Percentiles rank a stretch among this genome's conserved stretches.
Conservation (phyloP, 2,113 vertebrate genomes). For the Aptenodytes patagonicus region DNA sequence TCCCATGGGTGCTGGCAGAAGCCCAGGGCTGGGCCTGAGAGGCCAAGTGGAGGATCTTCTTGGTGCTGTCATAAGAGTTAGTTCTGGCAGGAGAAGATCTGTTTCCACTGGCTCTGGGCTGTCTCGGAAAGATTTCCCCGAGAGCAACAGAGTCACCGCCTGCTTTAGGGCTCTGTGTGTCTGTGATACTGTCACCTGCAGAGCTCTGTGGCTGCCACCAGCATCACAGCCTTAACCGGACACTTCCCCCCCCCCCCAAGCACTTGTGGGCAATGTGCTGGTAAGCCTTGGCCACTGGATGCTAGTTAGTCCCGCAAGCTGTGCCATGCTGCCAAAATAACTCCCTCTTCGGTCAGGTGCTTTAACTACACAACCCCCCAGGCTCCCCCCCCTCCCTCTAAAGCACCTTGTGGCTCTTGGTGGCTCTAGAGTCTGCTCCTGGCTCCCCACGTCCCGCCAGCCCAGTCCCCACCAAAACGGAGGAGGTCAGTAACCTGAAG, state of each 20-base stretch:
- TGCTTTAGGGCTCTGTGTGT: background rate
- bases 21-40: background rate
- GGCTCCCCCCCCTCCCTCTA: background rate
- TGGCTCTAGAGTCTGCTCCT: constrained; percentile 73
- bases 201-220: background rate
- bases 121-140: background rate
- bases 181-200: background rate
- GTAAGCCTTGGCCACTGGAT: background rate
- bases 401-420: background rate
- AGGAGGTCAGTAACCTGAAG: constrained; percentile 91
- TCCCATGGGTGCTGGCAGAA: background rate
- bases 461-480: constrained; percentile 76
- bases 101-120: background rate
- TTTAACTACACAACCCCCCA: background rate
- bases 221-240: background rate
- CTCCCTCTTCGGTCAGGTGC: background rate
- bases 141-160: background rate
- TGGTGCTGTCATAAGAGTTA: background rate
- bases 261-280: background rate
- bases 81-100: background rate
- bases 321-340: background rate
- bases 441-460: constrained; percentile 82
- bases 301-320: background rate
- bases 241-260: background rate
- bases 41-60: background rate